Conservation (phyloP, 1,140 invertebrate genomes). For the Acromyrmex echinatior region DNA sequence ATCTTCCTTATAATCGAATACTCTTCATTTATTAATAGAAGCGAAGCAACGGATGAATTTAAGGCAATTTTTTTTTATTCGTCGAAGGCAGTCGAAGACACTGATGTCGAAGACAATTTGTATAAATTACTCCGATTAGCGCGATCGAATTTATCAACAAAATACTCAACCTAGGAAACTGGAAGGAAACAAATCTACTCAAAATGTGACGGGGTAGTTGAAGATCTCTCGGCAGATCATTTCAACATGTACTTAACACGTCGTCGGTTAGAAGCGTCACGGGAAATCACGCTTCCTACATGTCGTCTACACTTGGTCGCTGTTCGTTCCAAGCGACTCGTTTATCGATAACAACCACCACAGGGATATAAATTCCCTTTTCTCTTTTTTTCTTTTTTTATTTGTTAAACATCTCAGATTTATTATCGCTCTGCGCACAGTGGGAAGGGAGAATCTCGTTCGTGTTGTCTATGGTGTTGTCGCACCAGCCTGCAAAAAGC, state of each 20-base stretch:
- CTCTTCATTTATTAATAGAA: conserved; percentile 7
- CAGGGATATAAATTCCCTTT: not conserved
- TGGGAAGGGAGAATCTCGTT: not conserved
- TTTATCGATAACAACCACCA: not conserved
- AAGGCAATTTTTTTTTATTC: not conserved
- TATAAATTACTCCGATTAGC: conserved; percentile 13
- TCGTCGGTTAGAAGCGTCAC: not conserved
- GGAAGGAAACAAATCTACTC: not conserved
- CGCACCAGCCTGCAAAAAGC: not conserved
- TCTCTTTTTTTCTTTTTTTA: not conserved
- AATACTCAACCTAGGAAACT: not conserved
- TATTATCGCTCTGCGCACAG: not conserved
- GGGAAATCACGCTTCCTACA: not conserved
- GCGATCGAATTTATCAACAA: not conserved
- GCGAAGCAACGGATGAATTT: not conserved
- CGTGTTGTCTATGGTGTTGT: not conserved
- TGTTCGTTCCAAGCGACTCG: not conserved
- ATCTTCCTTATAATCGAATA: conserved; percentile 30
- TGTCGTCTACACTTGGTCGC: not conserved
- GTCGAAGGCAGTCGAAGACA: not conserved
- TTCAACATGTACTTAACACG: not conserved
- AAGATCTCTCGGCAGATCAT: not conserved
- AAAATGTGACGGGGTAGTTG: not conserved
- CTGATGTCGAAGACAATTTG: not conserved
- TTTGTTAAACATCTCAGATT: not conserved